Base-by-base conservation (phyloP, 2,113 vertebrate genomes). In the Aspidoscelis tigris region DNA sequence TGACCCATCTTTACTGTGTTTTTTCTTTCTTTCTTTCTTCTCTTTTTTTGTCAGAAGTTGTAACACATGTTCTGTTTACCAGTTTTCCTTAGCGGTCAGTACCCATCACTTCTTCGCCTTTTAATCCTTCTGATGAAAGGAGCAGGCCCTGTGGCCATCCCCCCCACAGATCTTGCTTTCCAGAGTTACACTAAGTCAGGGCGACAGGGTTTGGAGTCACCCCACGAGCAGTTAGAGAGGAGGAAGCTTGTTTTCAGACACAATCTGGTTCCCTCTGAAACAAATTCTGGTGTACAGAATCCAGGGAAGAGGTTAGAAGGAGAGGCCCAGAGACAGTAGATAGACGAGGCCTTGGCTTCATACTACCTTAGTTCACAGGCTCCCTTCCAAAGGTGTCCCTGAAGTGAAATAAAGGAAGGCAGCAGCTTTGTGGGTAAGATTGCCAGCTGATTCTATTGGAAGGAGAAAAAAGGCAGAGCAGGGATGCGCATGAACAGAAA, bases 181-280 rank as follows among this genome's bases (percentile, higher is more conserved):
- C 73, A 55, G 64, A 83, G 74, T 76, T 69, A 68, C 65, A n/a
- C 74, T 83, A 83, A 83, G 47, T 69, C 47, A 14, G 74, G 66
- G n/a, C 33, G 82, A 83, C 82, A 75, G 82, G 82, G 82, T 55
- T 69, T 69, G 82, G 64, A 83, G 82, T 76, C 53, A 83, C 64
- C 82, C 82, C 65, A 76, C 44, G 33, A 77, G 74, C 82, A 5
- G 66, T 77, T 55, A 41, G 47, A 83, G 66, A 55, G 75, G 44
- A 24, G 82, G 47, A 76, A 55, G 74, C 73, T 76, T 90, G 89
- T 39, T 90, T 88, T 90, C 91, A 92, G 90, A 83, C 2, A 86
- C 76, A 84, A 58, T 64, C 87, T 71, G 65, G 44, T 85, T 86
- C 78, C 47, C 79, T 85, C 81, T 86, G 89, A 80, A n/a, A 76